A percentile compares a stretch with the other conserved stretches of the same genome.
These are phyloP conservation scores for Antedon mediterranea DNA, from an alignment of 53 echinoderm and acorn worm genomes.

Conservation along the genomic window DNA sequence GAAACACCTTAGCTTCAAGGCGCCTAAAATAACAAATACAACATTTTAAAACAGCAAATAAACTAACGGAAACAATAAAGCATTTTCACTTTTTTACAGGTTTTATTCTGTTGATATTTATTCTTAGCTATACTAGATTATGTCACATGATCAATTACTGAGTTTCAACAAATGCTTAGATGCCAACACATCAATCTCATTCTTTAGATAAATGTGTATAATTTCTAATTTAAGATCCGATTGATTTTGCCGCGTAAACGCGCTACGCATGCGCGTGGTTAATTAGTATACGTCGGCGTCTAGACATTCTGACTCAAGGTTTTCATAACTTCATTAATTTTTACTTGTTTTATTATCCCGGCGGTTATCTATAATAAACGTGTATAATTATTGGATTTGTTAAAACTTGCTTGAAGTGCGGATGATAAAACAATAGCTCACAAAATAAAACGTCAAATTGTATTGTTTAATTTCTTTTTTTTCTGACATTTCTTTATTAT, in stretches of 20 bases:
- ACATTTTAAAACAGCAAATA: no score
- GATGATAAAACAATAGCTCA: neutral
- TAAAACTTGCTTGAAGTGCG: neutral
- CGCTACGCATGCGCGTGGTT: neutral
- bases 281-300: neutral
- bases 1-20: no score
- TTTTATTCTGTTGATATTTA: no score
- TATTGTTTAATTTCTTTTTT: no score
- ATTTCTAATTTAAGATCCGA: neutral
- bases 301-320: neutral
- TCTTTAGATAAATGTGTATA: neutral
- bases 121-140: no score
- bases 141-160: neutral
- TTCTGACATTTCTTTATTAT: no score
- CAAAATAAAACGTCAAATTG: no score
- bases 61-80: no score
- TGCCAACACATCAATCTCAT: neutral
- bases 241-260: neutral
- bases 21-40: no score
- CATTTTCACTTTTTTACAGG: no score
- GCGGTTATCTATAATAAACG: neutral
- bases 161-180: neutral
- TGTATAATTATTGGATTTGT: neutral
- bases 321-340: neutral
- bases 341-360: neutral